Conservation (phyloP, 1,140 invertebrate species). For the Parasteatoda tepidariorum region DNA sequence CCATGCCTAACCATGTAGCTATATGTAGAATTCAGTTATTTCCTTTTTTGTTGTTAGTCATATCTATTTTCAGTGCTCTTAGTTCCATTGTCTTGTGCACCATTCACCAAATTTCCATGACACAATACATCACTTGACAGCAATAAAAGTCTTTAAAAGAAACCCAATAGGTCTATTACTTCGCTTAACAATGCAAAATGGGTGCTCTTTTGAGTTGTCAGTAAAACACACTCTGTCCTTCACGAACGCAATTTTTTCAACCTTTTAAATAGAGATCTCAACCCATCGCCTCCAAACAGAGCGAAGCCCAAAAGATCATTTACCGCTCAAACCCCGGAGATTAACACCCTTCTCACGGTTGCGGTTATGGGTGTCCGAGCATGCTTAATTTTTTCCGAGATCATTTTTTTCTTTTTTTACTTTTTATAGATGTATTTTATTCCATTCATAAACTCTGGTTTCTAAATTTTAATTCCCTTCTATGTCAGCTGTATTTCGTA, state of each 20-base stretch:
- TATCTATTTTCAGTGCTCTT: too few species aligned
- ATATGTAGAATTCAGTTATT: too few species aligned
- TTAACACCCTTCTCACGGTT: slow-evolving; percentile 50
- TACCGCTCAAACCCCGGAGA: slow-evolving; percentile 2
- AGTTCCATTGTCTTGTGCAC: too few species aligned
- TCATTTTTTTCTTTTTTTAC: neutral
- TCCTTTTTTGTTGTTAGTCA: too few species aligned
- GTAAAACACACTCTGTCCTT: slow-evolving; percentile 8
- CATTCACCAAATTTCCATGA: neutral
- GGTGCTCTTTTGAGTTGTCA: slow-evolving; percentile 40
- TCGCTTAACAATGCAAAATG: neutral
- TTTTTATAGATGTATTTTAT: slow-evolving; percentile 16
- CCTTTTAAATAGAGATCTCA: slow-evolving; percentile 3
- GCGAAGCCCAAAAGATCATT: slow-evolving; percentile 17
- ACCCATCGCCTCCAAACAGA: slow-evolving; percentile 23
- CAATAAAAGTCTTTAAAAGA: slow-evolving; percentile 7
- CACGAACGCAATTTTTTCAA: neutral
- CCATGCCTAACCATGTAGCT: too few species aligned
- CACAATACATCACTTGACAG: neutral
- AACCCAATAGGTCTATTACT: neutral
- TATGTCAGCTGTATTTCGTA: slow-evolving; percentile 43
- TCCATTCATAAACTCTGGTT: neutral
- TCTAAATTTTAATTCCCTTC: slow-evolving; percentile 29
- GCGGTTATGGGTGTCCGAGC: slow-evolving; percentile 17
- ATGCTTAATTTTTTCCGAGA: neutral